Percentiles rank a stretch among this genome's conserved stretches.
phyloP scores from a whole-genome alignment of 1,140 invertebrate species.

The Dinoponera quadriceps region DNA sequence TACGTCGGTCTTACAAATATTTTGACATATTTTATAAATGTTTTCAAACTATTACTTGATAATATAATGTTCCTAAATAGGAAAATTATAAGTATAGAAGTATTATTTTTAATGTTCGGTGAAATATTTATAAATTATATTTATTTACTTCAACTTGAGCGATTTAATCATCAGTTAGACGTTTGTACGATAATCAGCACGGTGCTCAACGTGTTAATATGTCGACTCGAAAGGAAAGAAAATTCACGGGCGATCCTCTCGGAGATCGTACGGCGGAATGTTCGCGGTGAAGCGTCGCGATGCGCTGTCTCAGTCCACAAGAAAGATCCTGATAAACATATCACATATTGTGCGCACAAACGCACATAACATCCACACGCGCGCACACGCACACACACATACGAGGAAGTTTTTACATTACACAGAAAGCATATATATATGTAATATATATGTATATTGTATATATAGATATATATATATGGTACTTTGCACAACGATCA shows the following conservation, averaged over 20 bases:
- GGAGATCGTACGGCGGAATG: neutral
- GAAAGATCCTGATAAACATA: conserved; percentile 50
- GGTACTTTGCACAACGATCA: conserved; percentile 74
- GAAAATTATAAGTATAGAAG: too few relatives aligned
- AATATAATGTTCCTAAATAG: too few relatives aligned
- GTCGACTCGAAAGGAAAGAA: neutral
- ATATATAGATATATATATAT: conserved; percentile 65
- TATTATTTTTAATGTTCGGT: too few relatives aligned
- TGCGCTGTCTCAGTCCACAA: conserved; percentile 9
- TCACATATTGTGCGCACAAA: conserved; percentile 57
- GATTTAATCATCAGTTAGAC: too few relatives aligned
- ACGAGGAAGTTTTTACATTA: conserved; percentile 78
- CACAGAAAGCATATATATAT: conserved; percentile 80
- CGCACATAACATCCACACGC: conserved; percentile 27
- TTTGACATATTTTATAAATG: too few relatives aligned
- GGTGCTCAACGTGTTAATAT: too few relatives aligned
- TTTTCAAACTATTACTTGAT: too few relatives aligned
- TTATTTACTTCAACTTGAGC: too few relatives aligned
- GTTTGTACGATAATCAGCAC: too few relatives aligned
- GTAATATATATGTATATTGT: conserved; percentile 66
- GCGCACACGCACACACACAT: conserved; percentile 62
- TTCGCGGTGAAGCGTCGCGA: conserved; percentile 25
- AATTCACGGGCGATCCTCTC: neutral
- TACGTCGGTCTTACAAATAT: too few relatives aligned
- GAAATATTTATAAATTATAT: too few relatives aligned